phyloP scores from a whole-genome alignment of 2,888 invertebrate species.

The Hanleya hanleyi region DNA sequence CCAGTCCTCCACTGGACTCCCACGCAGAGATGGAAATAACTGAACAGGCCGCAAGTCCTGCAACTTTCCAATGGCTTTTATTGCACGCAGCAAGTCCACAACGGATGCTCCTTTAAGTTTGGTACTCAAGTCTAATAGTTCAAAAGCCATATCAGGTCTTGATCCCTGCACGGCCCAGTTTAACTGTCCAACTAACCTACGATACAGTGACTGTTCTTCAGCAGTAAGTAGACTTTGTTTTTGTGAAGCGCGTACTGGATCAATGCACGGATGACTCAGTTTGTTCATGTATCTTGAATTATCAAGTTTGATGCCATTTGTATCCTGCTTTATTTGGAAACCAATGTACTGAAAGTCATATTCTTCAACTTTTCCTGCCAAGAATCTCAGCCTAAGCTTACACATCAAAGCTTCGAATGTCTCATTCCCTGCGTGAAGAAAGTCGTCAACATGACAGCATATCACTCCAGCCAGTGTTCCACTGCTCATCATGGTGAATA shows the following conservation, averaged over 20 bases:
- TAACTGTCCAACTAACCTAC: conserved; percentile 24
- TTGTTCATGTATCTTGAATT: background rate
- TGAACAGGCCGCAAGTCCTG: too few species aligned
- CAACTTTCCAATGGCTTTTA: conserved; percentile 16
- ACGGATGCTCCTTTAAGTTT: conserved; percentile 22
- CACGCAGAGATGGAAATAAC: background rate
- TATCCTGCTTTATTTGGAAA: background rate
- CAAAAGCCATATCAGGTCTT: conserved; percentile 32
- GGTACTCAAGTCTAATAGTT: conserved; percentile 29
- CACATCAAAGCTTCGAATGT: conserved; percentile 2
- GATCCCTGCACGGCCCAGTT: conserved; percentile 37
- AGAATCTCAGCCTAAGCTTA: conserved; percentile 15
- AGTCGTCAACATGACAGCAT: conserved; percentile 45
- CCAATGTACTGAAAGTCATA: background rate
- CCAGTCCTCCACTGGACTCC: background rate
- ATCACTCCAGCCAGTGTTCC: conserved; percentile 16
- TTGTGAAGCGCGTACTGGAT: conserved; percentile 1
- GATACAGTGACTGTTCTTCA: conserved; percentile 20
- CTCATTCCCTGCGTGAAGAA: conserved; percentile 34
- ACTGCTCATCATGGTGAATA: conserved; percentile 30
- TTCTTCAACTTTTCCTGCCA: conserved; percentile 19
- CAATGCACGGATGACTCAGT: background rate
- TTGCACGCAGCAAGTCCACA: conserved; percentile 15
- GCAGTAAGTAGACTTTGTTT: conserved; percentile 10
- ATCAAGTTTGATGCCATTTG: background rate